A percentile compares a stretch with the other conserved stretches of the same genome.
Evolutionary conservation across 1,140 invertebrate genomes (phyloP).

Genomic region (Aphaenogaster ashmeadi): DNA sequence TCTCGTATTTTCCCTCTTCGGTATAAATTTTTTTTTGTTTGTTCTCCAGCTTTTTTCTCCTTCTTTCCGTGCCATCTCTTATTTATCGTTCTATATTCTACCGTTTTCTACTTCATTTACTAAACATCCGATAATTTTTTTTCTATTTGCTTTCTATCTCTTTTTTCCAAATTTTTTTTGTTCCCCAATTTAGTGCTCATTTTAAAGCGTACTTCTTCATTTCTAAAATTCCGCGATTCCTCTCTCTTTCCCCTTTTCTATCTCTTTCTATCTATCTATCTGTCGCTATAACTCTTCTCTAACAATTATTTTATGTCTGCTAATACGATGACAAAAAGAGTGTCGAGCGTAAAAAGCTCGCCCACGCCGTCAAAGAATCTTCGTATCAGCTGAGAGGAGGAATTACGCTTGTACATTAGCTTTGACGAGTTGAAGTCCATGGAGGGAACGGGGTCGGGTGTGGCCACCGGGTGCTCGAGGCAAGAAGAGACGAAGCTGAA

Average conservation of each 20-base stretch:
- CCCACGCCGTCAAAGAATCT: conserved; percentile 35
- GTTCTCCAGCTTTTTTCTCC: background rate
- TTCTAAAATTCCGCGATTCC: background rate
- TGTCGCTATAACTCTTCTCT: conserved; percentile 10
- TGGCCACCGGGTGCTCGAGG: conserved; percentile 42
- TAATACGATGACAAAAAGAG: conserved; percentile 51
- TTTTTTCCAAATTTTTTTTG: background rate
- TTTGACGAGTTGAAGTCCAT: conserved; percentile 53
- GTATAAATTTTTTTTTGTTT: background rate
- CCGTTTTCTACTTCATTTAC: background rate
- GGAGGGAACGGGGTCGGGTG: conserved; percentile 11
- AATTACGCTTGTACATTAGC: conserved; percentile 49
- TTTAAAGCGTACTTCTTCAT: conserved; percentile 11
- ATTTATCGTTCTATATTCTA: background rate
- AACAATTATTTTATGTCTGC: conserved; percentile 46
- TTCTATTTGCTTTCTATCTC: background rate
- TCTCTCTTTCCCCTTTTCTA: background rate
- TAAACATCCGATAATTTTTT: conserved; percentile 10
- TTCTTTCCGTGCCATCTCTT: background rate
- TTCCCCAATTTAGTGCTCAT: conserved; percentile 15
- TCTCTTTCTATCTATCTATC: background rate
- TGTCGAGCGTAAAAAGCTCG: conserved; percentile 22
- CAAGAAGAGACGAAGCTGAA: conserved; percentile 46
- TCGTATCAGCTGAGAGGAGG: conserved; percentile 23
- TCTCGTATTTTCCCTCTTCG: background rate